Base-by-base conservation (phyloP, 2,888 invertebrate species). In the Aspidiotus rigidus region DNA sequence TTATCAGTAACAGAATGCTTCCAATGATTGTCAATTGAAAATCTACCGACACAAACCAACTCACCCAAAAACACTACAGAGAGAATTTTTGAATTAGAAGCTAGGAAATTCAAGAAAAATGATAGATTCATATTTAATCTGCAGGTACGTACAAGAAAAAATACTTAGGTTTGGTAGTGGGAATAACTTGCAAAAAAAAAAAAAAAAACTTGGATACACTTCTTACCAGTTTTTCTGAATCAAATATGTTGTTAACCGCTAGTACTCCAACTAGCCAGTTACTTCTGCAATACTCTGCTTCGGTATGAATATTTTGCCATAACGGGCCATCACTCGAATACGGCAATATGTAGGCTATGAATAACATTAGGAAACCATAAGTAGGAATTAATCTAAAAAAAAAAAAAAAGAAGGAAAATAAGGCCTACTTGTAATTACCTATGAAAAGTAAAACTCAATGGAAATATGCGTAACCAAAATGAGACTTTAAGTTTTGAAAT, bases 11-110 rank as follows among this genome's bases (percentile, higher is more conserved):
- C 49, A 49, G 6, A 49, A 49, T 49, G 49, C 49, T 49, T 11
- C 49, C 49, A n/a, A 49, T 49, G n/a, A 49, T n/a, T n/a, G 49
- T 49, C 49, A 49, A 6, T n/a, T 49, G 49, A n/a, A 49, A 49
- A 49, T 49, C 49, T 49, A 49, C 49, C 49, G 49, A 49, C 11
- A 49, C 49, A 49, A 49, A 49, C 49, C 49, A 49, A n/a, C 49
- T 49, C 3, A 49, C 49, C 49, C 49, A 49, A n/a, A 49, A 49
- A 49, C 49, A 49, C 49, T 49, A n/a, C 49, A 49, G n/a, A 49
- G 11, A 49, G 49, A 49, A 28, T 1, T 28, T 28, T 28, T 28
- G 28, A 3, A 28, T 28, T 28, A 28, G 28, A 5, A 28, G n/a
- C n/a, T n/a, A n/a, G 28, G 28, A 28, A 1, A 5, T 1, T 5